Evolutionary conservation across 1,140 invertebrate genomes (phyloP), one percentile per base, ranked within the genome.

Genomic region (Drosophila malerkotliana): DNA sequence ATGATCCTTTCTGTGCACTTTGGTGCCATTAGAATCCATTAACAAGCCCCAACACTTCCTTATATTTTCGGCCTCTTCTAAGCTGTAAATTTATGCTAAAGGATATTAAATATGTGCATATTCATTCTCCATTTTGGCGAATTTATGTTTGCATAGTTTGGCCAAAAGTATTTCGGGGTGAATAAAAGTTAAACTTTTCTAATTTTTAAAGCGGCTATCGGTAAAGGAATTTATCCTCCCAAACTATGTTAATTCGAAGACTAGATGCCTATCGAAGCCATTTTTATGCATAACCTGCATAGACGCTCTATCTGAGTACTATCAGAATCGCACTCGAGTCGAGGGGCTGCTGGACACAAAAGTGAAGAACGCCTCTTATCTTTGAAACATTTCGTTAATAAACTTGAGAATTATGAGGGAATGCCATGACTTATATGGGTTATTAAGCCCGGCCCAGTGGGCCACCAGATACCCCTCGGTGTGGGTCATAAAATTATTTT

Each of bases 1-100:
- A 18, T 18, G n/a, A 44, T 54, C 34, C 51, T 39, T 44, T 28
- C 12, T 14, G 7, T 24, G 14, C 39, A 59, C 12, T 62, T 55
- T 15, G 44, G 21, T 39, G 41, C 34, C n/a, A 64, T 54, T 57
- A 61, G 76, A 84, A 66, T 44, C 8, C 26, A 64, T 66, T 72
- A 45, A 45, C 49, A 84, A 52, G 68, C 54, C 71, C 52, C 59
- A 44, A 73, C 81, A 72, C 81, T 69, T 69, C 30, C n/a, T n/a
- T 44, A 8, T 26, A 30, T 41, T 26, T 64, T 30, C 3, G 41
- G 21, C 44, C 15, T 9, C 2, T 21, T n/a, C 21, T 49, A 14
- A 48, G 32, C 32, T 53, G 39, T 37, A 26, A 69, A 59, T 59
- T 52, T 68, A 69, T 72, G 32, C 41, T 15, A 48, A 61, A 8